These are phyloP conservation scores for Pantala flavescens DNA, from an alignment of 1,140 invertebrate genomes.

Conservation along the genomic window DNA sequence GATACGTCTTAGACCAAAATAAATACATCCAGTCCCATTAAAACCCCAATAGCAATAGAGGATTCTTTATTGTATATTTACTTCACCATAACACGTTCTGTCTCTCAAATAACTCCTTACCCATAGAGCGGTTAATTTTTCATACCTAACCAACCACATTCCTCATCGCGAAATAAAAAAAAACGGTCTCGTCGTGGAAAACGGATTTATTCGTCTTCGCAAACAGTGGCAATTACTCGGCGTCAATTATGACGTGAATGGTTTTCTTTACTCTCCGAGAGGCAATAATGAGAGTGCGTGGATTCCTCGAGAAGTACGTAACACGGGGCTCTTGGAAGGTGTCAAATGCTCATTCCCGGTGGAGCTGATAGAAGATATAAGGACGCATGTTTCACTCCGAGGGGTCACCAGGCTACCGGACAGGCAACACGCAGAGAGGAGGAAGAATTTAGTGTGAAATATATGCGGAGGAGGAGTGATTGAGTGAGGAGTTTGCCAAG, in stretches of 20 bases:
- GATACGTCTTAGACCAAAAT: too few species aligned
- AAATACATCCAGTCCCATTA: too few species aligned
- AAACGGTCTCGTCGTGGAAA: neutral
- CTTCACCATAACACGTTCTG: too few species aligned
- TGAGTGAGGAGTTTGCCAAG: neutral
- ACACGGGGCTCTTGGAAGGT: neutral
- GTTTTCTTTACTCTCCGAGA: neutral
- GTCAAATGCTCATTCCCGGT: neutral
- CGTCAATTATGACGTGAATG: neutral
- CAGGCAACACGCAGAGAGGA: neutral
- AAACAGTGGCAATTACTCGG: neutral
- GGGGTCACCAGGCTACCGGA: conserved; percentile 1
- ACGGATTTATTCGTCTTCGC: neutral
- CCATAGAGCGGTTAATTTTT: too few species aligned
- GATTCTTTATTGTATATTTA: too few species aligned
- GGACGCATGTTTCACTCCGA: neutral
- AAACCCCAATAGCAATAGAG: too few species aligned
- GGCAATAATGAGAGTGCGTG: neutral
- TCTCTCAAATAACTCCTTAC: too few species aligned
- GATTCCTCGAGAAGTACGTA: neutral
- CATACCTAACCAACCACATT: too few species aligned
- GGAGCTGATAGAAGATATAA: neutral
- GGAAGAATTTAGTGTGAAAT: neutral
- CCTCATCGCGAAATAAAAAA: neutral
- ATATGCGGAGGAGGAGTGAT: neutral